These are phyloP conservation scores for Hippocampus mohnikei DNA, from an alignment of 2,113 vertebrate genomes.

Conservation along the genomic window DNA sequence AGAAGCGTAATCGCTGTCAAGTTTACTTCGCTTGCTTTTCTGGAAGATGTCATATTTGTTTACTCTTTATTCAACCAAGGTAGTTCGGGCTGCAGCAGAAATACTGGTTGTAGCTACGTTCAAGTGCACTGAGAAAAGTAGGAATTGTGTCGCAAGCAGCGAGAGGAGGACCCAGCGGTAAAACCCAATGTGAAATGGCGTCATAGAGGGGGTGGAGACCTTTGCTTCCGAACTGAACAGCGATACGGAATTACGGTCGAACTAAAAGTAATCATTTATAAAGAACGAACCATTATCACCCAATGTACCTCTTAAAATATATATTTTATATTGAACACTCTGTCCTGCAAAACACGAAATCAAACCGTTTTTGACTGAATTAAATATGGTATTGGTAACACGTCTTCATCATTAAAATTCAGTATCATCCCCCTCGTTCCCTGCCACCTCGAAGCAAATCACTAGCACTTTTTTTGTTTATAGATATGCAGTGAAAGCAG, in stretches of 20 bases:
- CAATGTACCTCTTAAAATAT: neutral
- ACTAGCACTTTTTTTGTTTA: no score
- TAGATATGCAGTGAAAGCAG: neutral
- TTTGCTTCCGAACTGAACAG: neutral
- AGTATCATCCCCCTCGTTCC: no score
- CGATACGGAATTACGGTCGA: no score
- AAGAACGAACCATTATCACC: neutral
- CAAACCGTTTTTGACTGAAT: neutral
- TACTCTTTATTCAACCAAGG: neutral
- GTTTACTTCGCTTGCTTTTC: slow-evolving; percentile 14
- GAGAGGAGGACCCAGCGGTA: neutral
- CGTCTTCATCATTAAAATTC: no score
- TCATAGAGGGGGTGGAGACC: slow-evolving; percentile 21
- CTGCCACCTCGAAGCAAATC: no score
- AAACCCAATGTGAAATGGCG: slow-evolving; percentile 40
- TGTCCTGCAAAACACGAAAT: neutral
- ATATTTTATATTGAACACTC: neutral
- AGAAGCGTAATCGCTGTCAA: slow-evolving; percentile 30
- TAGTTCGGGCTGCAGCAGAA: neutral
- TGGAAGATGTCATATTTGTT: slow-evolving; percentile 49
- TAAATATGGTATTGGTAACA: neutral
- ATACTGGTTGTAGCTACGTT: slow-evolving; percentile 27
- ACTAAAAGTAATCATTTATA: no score
- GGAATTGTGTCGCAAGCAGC: neutral
- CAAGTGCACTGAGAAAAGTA: slow-evolving; percentile 34